Evolutionary conservation across 2,797 vertebrate genomes (phyloP), one percentile per base, ranked within the genome.

Genomic region (Cossypha polioptera): DNA sequence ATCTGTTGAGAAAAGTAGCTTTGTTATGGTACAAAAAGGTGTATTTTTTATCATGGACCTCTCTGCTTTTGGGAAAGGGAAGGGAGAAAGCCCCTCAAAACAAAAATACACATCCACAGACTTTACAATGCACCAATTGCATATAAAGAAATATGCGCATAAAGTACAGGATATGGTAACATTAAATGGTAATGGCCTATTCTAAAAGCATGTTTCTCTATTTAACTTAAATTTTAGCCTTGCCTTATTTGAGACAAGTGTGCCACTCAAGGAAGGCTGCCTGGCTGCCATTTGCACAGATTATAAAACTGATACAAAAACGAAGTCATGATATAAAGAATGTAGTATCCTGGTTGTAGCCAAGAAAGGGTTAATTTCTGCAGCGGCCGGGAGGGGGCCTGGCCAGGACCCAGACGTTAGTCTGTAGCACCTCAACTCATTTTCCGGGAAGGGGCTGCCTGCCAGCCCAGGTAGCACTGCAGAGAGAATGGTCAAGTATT

Each of bases 381-480:
- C 36, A 31, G 29, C 16, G 57, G 36, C 16, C 20, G 38, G 24
- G 12, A 69, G 7, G 3, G 11, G 3, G 2, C 13, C n/a, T 12
- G 9, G 42, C 16, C 36, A 33, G n/a, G 50, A 62, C 19, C 13
- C n/a, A 43, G 50, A 50, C 3, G 24, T 69, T 69, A 36, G 50
- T 36, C 48, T 26, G 9, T 16, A 76, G 29, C 7, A 51, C 14
- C 50, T 58, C 57, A 51, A 2, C 4, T 57, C 28, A 16, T 57
- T 38, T 63, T 71, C 33, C 20, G 26, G 17, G 8, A 43, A 63
- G 45, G 17, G 20, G 11, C 31, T 63, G 24, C 20, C 47, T 13
- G 14, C 36, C 25, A n/a, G n/a, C 9, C 15, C 1, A 0, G 5
- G 7, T 12, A n/a, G 19, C 18, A 10, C 0, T 1, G 31, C n/a